Base-by-base conservation (phyloP, 2,797 vertebrate genomes). In the Graptemys geographica region DNA sequence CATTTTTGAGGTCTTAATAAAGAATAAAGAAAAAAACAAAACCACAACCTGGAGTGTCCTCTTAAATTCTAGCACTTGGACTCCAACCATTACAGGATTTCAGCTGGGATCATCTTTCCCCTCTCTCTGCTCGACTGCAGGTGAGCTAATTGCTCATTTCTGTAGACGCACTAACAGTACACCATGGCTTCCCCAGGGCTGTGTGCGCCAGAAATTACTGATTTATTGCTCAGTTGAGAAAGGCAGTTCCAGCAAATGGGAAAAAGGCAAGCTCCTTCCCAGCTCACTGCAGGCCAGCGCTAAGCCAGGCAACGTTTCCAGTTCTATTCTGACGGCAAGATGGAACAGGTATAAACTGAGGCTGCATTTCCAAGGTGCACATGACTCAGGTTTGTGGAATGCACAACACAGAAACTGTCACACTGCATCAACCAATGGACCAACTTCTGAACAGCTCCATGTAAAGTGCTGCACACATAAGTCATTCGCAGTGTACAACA, bases 151-250 rank as follows among this genome's bases (percentile, higher is more conserved):
- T 0, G 0, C 44, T 93, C 25, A 37, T 74, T 80, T 55, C 65
- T n/a, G 3, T 1, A n/a, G 86, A 65, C 31, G 82, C 57, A n/a
- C 80, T 6, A 9, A 41, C 78, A 78, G 89, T 6, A 41, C 78
- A 44, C 83, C 96, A 92, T 31, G 84, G 55, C 86, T 92, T 57
- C 84, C 80, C 19, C 83, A 85, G 79, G 49, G 88, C 3, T 90
- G 79, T 0, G 1, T 88, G 52, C 93, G 97, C 95, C 96, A 97
- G 89, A 89, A 92, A 96, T 93, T 93, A 93, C 94, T 96, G 96
- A 96, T 86, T 97, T 97, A 97, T 96, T 79, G 78, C 95, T 93
- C 87, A 97, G 91, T 93, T 90, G 13, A 95, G 87, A 0, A 91
- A 87, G 55, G 85, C 83, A 90, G 88, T 84, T 93, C 95, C 89